Percentiles rank a stretch among this genome's conserved stretches.
These are phyloP conservation scores for Agrochola lychnidis DNA, from an alignment of 2,888 invertebrate genomes.

Conservation along the genomic window DNA sequence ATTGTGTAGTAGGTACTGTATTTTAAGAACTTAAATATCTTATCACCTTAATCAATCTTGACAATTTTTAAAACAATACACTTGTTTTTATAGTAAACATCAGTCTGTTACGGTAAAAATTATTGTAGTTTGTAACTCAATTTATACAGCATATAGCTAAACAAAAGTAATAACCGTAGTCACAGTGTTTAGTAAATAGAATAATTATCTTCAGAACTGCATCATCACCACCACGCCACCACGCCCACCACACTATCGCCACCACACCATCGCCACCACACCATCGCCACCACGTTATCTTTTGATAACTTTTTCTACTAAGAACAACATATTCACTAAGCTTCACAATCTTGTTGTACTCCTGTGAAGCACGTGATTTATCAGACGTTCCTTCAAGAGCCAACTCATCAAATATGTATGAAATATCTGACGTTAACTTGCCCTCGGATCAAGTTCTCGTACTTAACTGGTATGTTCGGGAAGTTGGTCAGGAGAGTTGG, in stretches of 20 bases:
- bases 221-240: too few species aligned
- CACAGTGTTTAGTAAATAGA: neutral
- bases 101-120: neutral
- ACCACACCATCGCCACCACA: too few species aligned
- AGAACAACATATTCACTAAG: neutral
- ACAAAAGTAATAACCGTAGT: neutral
- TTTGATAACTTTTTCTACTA: neutral
- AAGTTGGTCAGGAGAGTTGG: conserved; percentile 20
- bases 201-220: neutral
- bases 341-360: neutral
- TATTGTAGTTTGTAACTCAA: neutral
- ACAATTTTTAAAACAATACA: neutral
- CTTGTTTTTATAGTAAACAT: neutral
- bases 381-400: neutral
- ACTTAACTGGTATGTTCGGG: neutral
- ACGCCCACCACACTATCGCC: too few species aligned
- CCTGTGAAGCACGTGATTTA: neutral
- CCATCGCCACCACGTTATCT: neutral
- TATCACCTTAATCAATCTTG: too few species aligned
- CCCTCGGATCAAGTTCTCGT: neutral
- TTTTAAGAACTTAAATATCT: too few species aligned
- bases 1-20: too few species aligned
- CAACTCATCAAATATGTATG: conserved; percentile 29
- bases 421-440: conserved; percentile 1
- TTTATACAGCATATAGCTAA: fast-evolving